phyloP scores from a whole-genome alignment of 2,888 invertebrate genomes.

The Drosophila mimetica region DNA sequence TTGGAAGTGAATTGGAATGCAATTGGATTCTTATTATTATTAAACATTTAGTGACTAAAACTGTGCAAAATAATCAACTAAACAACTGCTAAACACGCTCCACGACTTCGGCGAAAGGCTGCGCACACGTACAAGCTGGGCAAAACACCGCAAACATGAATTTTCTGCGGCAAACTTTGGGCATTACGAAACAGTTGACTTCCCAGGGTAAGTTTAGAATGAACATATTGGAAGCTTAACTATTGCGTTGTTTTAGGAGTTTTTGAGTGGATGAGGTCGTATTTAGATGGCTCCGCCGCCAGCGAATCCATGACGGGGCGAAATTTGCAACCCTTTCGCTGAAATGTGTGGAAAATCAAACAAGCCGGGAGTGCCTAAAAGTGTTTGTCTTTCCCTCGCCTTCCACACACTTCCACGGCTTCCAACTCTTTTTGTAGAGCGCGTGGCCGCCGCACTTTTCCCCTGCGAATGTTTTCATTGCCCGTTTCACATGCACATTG shows the following conservation, averaged over 20 bases:
- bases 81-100: neutral
- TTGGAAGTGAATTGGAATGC: constrained; percentile 3
- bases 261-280: neutral
- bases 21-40: constrained; percentile 13
- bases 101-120: too few species aligned
- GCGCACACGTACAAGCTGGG: neutral
- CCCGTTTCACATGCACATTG: constrained; percentile 49
- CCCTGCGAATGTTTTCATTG: constrained; percentile 66
- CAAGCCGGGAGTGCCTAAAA: neutral
- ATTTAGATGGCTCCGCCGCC: neutral
- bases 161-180: constrained; percentile 82
- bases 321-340: constrained; percentile 23
- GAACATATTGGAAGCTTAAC: neutral
- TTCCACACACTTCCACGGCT: constrained; percentile 1
- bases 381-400: constrained; percentile 1
- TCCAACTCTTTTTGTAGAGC: constrained; percentile 19
- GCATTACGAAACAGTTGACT: constrained; percentile 83
- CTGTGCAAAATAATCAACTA: too few species aligned
- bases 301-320: constrained; percentile 49
- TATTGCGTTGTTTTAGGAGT: neutral
- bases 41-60: constrained; percentile 4
- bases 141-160: constrained; percentile 73
- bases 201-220: constrained; percentile 69
- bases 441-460: constrained; percentile 62
- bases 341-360: neutral